Percentiles rank a stretch among this genome's conserved stretches.
Evolutionary conservation across 1,140 invertebrate genomes (phyloP).

Genomic region (Antheraea pernyi): DNA sequence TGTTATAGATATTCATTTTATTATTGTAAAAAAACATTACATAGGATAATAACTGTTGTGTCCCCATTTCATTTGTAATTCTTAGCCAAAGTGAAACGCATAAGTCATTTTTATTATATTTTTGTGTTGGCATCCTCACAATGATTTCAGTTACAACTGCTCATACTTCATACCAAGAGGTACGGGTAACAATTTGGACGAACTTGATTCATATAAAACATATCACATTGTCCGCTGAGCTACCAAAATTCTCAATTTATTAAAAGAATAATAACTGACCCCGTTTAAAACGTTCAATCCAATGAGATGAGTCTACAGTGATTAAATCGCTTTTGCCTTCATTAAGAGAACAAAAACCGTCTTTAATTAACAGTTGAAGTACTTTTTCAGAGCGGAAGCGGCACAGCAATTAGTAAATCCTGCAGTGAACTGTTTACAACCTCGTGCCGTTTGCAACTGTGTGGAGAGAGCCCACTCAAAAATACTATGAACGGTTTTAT

Average conservation of each 20-base stretch:
- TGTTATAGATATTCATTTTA: too few relatives aligned
- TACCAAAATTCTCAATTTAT: background rate
- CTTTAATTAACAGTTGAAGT: constrained; percentile 5
- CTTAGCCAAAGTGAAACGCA: too few relatives aligned
- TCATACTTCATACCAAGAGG: too few relatives aligned
- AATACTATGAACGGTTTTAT: background rate
- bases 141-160: too few relatives aligned
- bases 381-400: background rate
- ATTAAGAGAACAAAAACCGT: background rate
- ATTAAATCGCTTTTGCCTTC: constrained; percentile 1
- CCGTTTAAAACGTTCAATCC: background rate
- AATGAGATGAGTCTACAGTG: background rate
- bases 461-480: background rate
- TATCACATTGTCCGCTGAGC: too few relatives aligned
- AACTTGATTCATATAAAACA: too few relatives aligned
- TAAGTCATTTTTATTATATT: too few relatives aligned
- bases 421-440: background rate
- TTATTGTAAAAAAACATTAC: too few relatives aligned
- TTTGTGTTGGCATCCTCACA: too few relatives aligned
- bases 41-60: too few relatives aligned
- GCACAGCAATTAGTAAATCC: background rate
- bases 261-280: background rate
- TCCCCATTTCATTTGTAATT: too few relatives aligned
- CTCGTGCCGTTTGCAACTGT: background rate
- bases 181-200: too few relatives aligned